Evolutionary conservation across 2,113 vertebrate species (phyloP).

Genomic region (Ctenodactylus gundi): DNA sequence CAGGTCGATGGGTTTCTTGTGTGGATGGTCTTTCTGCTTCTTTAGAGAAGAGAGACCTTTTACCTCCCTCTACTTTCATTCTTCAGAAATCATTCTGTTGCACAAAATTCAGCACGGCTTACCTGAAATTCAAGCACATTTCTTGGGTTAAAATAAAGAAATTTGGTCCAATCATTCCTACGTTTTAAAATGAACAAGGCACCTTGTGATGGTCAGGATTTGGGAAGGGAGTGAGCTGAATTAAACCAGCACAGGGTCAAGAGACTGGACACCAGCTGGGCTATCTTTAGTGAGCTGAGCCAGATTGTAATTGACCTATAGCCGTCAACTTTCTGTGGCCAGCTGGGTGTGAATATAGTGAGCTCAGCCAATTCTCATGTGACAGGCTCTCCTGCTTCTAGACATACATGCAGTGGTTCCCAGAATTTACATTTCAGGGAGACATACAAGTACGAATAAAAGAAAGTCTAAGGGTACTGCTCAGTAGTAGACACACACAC

Average conservation of each 20-base stretch:
- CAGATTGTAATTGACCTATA: not conserved
- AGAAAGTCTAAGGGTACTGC: not conserved
- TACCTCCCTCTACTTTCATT: not conserved
- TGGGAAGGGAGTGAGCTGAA: not conserved
- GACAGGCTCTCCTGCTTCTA: not conserved
- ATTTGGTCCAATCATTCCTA: not conserved
- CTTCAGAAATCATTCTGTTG: not conserved
- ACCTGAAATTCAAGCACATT: not conserved
- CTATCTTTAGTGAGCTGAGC: not conserved
- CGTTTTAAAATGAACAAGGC: not conserved
- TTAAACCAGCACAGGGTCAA: not conserved
- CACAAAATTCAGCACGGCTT: not conserved
- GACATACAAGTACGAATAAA: slow-evolving; percentile 31
- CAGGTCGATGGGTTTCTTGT: not conserved
- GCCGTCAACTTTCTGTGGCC: not conserved
- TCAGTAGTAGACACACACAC: not conserved
- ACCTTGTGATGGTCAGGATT: not conserved
- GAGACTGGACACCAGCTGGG: not conserved
- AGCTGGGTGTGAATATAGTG: not conserved
- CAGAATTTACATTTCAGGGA: not conserved
- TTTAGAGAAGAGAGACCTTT: not conserved
- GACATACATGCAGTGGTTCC: not conserved
- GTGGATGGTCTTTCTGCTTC: not conserved
- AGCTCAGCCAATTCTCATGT: not conserved
- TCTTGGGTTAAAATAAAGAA: not conserved